Base-by-base conservation (phyloP, 2,888 invertebrate species). In the Hemicrepidius hirtus region DNA sequence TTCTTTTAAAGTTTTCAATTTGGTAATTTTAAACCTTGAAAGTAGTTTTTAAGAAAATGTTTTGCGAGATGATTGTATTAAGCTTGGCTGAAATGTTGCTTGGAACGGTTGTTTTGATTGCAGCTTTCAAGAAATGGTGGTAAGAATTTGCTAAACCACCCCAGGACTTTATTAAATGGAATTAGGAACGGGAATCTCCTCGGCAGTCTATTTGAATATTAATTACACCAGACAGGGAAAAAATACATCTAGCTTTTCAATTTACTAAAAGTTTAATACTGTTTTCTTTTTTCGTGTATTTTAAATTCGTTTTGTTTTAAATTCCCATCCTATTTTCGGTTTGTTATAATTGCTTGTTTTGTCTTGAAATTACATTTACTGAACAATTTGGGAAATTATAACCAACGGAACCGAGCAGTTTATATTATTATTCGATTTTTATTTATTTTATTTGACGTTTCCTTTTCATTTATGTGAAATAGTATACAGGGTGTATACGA, bases 181-280 rank as follows among this genome's bases (percentile, higher is more conserved):
- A 74, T 76, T 76, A 76, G 65, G 44, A 59, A 24, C 71, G 68
- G 71, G 74, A 72, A 71, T 71, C 73, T 74, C 68, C 68, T 72
- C 68, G 55, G 73, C 69, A 68, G 76, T 68, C 73, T 67, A 73
- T 76, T 76, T 76, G 73, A 76, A 76, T 76, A 76, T 75, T 76
- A 76, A 76, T 76, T 76, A 74, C 68, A 57, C 50, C 57, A 67
- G 74, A 70, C 66, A 74, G 68, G 71, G 67, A 73, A 74, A 68
- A 73, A 73, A 69, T 71, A 71, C 71, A 57, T 59, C 67, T 67
- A 57, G 72, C 63, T 74, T 74, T 75, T 67, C 68, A 75, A 74
- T 73, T 69, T 71, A 55, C 65, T 74, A 71, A 75, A 73, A 71
- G 65, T 65, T 71, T 66, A 60, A 70, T 71, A 59, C 44, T 71